Conservation (phyloP, 2,888 invertebrate genomes). For the Lordiphosa andalusiaca region DNA sequence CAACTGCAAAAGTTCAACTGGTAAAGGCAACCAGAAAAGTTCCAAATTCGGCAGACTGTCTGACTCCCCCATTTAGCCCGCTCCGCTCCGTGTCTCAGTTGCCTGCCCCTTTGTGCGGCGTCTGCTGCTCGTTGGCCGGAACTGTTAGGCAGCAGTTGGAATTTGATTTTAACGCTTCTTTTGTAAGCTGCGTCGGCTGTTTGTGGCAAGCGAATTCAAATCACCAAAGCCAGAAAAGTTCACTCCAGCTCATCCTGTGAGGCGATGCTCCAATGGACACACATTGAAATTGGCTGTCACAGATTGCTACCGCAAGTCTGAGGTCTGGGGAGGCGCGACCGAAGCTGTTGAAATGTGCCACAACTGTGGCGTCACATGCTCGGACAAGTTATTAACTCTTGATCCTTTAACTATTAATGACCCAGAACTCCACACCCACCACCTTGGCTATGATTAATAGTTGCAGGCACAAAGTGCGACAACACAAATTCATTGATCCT, state of each 20-base stretch:
- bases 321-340: too few species aligned
- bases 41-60: constrained; percentile 5
- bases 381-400: constrained; percentile 77
- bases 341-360: constrained; percentile 37
- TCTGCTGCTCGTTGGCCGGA: constrained; percentile 25
- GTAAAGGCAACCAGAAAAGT: too few species aligned
- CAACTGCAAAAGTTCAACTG: constrained; percentile 45
- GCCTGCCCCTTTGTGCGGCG: constrained; percentile 12
- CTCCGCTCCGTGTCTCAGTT: constrained; percentile 11
- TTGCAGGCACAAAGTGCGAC: constrained; percentile 55
- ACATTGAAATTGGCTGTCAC: constrained; percentile 55
- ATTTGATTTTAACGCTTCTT: constrained; percentile 63
- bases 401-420: constrained; percentile 74
- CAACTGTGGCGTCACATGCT: constrained; percentile 47
- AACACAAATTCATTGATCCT: constrained; percentile 62
- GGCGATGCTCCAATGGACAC: constrained; percentile 13
- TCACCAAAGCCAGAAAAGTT: constrained; percentile 10
- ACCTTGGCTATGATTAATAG: constrained; percentile 61
- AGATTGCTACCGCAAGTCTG: constrained; percentile 7
- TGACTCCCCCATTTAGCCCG: too few species aligned
- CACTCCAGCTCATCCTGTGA: neutral
- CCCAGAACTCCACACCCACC: constrained; percentile 10
- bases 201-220: neutral
- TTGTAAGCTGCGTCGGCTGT: constrained; percentile 7
- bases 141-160: constrained; percentile 50